These are phyloP conservation scores for Connochaetes taurinus DNA, from an alignment of 2,113 vertebrate genomes.

Conservation along the genomic window DNA sequence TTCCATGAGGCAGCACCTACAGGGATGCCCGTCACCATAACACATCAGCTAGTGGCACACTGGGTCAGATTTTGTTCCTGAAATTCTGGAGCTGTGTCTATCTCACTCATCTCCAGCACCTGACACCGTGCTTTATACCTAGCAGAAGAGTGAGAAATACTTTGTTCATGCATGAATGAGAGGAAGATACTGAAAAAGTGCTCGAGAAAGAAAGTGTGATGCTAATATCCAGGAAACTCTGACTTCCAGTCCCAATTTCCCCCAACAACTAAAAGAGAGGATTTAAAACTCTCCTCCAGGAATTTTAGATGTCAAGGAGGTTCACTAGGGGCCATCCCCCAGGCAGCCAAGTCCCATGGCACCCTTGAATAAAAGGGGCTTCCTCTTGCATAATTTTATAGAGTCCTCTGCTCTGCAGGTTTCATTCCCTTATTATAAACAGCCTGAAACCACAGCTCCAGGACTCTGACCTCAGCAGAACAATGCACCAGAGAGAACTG, in stretches of 20 bases:
- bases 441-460: background rate
- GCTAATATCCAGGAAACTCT: background rate
- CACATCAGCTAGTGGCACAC: background rate
- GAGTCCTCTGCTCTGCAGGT: background rate
- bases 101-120: background rate
- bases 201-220: background rate
- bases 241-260: background rate
- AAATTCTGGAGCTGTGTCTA: background rate
- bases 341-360: background rate
- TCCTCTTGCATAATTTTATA: background rate
- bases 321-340: background rate
- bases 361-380: background rate
- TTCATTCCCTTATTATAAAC: background rate
- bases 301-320: background rate
- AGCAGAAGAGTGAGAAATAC: background rate
- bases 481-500: background rate
- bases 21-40: background rate
- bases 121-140: background rate
- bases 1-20: background rate
- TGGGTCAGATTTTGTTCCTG: background rate
- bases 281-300: background rate
- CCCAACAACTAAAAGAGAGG: background rate
- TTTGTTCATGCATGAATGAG: background rate
- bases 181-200: background rate
- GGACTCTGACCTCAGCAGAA: background rate